Evolutionary conservation across 2,888 invertebrate species (phyloP), one percentile per base, ranked within the genome.

Genomic region (Megaustenia siamemsis): DNA sequence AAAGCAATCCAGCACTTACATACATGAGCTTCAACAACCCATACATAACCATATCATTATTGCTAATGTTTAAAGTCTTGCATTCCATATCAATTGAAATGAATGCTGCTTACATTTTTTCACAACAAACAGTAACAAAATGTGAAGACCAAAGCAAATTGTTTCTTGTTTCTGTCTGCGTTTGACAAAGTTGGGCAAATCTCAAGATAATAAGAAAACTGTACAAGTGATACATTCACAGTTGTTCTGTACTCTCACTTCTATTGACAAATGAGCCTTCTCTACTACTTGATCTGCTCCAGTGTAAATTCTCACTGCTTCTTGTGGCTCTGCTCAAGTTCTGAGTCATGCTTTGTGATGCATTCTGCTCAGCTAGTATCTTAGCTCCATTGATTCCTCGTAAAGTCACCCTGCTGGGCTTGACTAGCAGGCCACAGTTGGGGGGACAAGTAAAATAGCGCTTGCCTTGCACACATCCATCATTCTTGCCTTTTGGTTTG

Each of bases 301-400:
- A 77, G 40, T 76, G 73, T 56, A 77, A 83, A n/a, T 45, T 71
- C 28, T 60, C 78, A 53, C 60, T 78, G 49, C 68, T 56, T 32
- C 71, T 40, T 28, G 60, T 83, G 21, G 38, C 38, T 71, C 83
- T 49, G 24, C 69, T 45, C n/a, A 83, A 32, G 38, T 60, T 78
- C 43, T 71, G 83, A 1, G 77, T 49, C 15, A 49, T 32, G 18
- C 53, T 63, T 35, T 49, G 3, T 32, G 60, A 32, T 38, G 83
- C 78, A 56, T 81, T 81, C 60, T 81, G 85, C 71, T 87, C 87
- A 38, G 84, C 87, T 32, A 87, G 66, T 38, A 94, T 90, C 88
- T 94, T 94, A 28, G 95, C 93, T 28, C 94, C 95, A 88, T 94
- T 95, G 86, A 95, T 94, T n/a, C 95, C 95, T 38, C 94, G 91